Base-by-base conservation (phyloP, 2,113 vertebrate species). In the Ancistrus triradiatus region DNA sequence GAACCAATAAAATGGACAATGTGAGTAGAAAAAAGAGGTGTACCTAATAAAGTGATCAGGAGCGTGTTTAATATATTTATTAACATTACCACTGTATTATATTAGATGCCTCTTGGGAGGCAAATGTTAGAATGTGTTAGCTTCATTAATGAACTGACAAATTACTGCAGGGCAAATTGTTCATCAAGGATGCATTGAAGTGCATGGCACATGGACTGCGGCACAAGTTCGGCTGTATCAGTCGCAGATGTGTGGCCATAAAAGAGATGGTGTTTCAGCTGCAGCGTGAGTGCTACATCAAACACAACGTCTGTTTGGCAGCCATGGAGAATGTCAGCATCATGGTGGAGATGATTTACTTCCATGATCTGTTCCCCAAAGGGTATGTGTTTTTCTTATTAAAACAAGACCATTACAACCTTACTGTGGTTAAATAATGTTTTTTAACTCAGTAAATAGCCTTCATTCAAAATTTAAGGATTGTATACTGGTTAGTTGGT, bases 261-360 rank as follows among this genome's bases (percentile, higher is more conserved):
- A 93, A 88, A 78, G 94, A 97, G 64, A 92, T 97, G 94, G 90
- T 98, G 75, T 84, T 85, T 71, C 89, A 91, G 76, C 80, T 98
- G 31, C 95, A 98, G 82, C 88, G 89, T 11, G 93, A 96, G 60
- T 98, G 95, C 77, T 98, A 95, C 85, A 75, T 90, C 87, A 94
- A 91, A 78, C 92, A 98, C 60, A 85, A 91, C 69, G 88, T 98
- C 75, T 98, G 95, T 78, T 81, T 90, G 0, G 91, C 88, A 0
- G 90, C 93, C 37, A 89, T 73, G 77, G 89, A 92, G 74, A 95
- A 98, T 65, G 81, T 90, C 44, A 87, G 88, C 50, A 94, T 94
- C 62, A 90, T 95, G 75, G 92, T 90, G 65, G 92, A 88, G 83
- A 93, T 98, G 92, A 93, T 98, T 73, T 92, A 93, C 77, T 97